Percentiles rank a stretch among this genome's conserved stretches.
Conservation (phyloP, 1,140 invertebrate species). For the Sitodiplosis mosellana region DNA sequence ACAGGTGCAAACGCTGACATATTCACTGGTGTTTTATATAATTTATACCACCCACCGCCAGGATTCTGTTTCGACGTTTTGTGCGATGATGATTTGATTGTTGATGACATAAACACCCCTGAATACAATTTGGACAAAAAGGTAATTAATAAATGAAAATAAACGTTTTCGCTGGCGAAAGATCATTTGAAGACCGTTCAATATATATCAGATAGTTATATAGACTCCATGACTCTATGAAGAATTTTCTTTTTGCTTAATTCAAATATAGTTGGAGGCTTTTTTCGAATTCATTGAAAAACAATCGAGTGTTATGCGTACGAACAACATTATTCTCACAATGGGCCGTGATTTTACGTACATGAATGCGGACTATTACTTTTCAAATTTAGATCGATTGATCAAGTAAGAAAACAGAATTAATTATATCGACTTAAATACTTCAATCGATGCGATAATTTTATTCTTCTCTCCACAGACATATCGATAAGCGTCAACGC, state of each 20-base stretch:
- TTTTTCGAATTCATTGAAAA: slow-evolving; percentile 29
- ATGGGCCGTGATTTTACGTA: slow-evolving; percentile 87
- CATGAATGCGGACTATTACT: too few species aligned
- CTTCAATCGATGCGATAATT: too few species aligned
- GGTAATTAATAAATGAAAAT: too few species aligned
- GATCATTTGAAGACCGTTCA: too few species aligned
- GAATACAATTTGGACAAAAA: slow-evolving; percentile 49
- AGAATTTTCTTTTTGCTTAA: too few species aligned
- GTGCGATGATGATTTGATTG: slow-evolving; percentile 69
- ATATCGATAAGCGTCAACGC: too few species aligned
- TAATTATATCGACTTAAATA: too few species aligned
- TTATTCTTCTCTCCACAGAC: background rate
- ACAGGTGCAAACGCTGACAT: slow-evolving; percentile 41
- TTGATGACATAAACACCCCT: slow-evolving; percentile 50
- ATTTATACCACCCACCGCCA: slow-evolving; percentile 61
- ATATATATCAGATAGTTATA: too few species aligned
- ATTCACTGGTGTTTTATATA: slow-evolving; percentile 54
- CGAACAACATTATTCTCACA: slow-evolving; percentile 60
- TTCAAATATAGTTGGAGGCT: slow-evolving; percentile 31
- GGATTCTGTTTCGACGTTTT: slow-evolving; percentile 81
- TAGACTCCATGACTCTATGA: too few species aligned
- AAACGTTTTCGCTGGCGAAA: too few species aligned
- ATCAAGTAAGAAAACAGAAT: too few species aligned
- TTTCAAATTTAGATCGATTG: too few species aligned
- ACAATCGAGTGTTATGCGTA: slow-evolving; percentile 31